A percentile compares a stretch with the other conserved stretches of the same genome.
These are phyloP conservation scores for Hydrocynus forskahlii DNA, from an alignment of 2,797 vertebrate species.

Conservation along the genomic window DNA sequence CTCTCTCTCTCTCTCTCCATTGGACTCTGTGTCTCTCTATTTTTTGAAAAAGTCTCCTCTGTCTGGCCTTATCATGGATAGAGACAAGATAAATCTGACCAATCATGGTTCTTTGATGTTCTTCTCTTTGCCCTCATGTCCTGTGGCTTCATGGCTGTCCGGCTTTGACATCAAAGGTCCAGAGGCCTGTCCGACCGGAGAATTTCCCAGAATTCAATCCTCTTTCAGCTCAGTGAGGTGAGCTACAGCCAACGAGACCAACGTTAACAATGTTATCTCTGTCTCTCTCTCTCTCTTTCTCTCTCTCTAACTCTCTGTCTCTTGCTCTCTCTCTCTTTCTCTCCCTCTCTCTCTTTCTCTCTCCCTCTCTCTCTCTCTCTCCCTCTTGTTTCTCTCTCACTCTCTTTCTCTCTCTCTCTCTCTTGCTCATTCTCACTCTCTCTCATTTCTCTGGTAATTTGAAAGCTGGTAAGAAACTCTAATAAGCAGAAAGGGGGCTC, in stretches of 20 bases:
- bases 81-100: conserved; percentile 40
- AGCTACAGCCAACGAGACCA: not conserved
- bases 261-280: not conserved
- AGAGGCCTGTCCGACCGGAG: not conserved
- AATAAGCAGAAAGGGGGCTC: conserved; percentile 48
- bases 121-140: conserved; percentile 26
- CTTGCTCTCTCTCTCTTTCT: conserved; percentile 13
- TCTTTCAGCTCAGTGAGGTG: not conserved
- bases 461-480: conserved; percentile 33
- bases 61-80: not conserved
- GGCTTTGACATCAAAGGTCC: conserved; percentile 45
- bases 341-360: conserved; percentile 19
- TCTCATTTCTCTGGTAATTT: conserved; percentile 9
- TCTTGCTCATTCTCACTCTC: conserved; percentile 12
- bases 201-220: not conserved
- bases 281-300: not conserved
- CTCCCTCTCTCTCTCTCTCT: not conserved
- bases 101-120: conserved; percentile 45
- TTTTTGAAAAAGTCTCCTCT: not conserved
- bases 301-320: not conserved
- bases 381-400: too few species aligned
- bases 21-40: not conserved
- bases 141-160: conserved; percentile 6
- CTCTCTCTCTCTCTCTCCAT: not conserved
- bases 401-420: conserved; percentile 1